These are phyloP conservation scores for Cariama cristata DNA, from an alignment of 2,113 vertebrate genomes.

Conservation along the genomic window DNA sequence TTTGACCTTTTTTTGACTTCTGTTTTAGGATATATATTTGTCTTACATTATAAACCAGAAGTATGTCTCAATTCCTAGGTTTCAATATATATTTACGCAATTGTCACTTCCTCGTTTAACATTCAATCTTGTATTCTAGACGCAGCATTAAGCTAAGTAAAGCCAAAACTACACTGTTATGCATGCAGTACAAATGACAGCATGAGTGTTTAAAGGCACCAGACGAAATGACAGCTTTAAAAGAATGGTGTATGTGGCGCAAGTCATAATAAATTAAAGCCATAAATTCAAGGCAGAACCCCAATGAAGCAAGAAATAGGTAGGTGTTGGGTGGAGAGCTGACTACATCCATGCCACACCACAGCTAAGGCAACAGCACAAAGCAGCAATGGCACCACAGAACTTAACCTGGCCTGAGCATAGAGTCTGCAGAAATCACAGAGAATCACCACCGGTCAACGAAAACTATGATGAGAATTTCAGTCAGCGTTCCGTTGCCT, in stretches of 20 bases:
- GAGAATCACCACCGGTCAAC: background rate
- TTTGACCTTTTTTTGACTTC: background rate
- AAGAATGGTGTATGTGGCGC: background rate
- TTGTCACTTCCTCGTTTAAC: background rate
- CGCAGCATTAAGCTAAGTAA: rapidly evolving
- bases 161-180: too few relatives aligned
- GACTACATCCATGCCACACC: background rate
- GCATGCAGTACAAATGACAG: background rate
- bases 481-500: background rate
- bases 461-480: background rate
- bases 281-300: background rate
- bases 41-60: background rate
- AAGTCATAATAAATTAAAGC: background rate
- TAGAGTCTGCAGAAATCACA: background rate
- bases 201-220: background rate
- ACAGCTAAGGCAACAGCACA: background rate
- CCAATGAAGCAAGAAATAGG: background rate
- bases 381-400: background rate
- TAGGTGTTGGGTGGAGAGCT: background rate
- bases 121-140: background rate
- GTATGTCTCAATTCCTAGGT: background rate
- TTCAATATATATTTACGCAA: background rate
- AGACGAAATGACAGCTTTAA: rapidly evolving
- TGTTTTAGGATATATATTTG: background rate
- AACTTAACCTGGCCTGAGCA: background rate